Percentiles rank a stretch among this genome's conserved stretches.
Conservation (phyloP, 2,797 vertebrate species). For the Platyrinchus mystaceus region DNA sequence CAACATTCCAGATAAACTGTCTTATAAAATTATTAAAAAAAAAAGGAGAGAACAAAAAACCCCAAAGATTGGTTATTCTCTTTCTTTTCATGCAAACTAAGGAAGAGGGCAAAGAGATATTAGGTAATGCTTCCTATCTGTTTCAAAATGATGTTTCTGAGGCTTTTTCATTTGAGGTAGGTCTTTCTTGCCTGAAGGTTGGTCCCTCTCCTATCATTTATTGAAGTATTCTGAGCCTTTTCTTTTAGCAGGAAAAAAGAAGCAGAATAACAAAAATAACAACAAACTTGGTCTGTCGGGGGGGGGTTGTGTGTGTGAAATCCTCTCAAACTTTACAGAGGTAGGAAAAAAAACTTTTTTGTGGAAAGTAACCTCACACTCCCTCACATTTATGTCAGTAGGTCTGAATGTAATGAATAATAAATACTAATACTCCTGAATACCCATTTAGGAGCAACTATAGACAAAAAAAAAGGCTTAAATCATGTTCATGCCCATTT, state of each 20-base stretch:
- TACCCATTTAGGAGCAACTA: background rate
- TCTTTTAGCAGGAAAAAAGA: background rate
- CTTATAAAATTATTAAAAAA: background rate
- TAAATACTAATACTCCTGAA: background rate
- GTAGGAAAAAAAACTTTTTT: background rate
- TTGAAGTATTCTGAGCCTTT: background rate
- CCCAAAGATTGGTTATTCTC: background rate
- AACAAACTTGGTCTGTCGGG: background rate
- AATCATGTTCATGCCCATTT: background rate
- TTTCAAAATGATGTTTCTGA: background rate
- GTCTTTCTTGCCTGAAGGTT: background rate
- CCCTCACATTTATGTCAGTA: background rate
- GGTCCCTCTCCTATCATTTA: background rate
- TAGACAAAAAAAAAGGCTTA: background rate
- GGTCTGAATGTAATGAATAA: background rate
- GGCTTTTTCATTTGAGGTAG: background rate
- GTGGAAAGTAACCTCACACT: background rate
- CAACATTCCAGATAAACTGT: background rate
- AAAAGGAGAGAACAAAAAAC: background rate
- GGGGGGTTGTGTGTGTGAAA: rapidly evolving
- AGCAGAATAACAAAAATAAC: background rate
- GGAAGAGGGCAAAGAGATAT: background rate
- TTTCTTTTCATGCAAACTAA: background rate
- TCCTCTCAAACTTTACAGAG: background rate
- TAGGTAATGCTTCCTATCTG: background rate